phyloP scores from a whole-genome alignment of 2,113 vertebrate genomes.

The Laticauda laticaudata region DNA sequence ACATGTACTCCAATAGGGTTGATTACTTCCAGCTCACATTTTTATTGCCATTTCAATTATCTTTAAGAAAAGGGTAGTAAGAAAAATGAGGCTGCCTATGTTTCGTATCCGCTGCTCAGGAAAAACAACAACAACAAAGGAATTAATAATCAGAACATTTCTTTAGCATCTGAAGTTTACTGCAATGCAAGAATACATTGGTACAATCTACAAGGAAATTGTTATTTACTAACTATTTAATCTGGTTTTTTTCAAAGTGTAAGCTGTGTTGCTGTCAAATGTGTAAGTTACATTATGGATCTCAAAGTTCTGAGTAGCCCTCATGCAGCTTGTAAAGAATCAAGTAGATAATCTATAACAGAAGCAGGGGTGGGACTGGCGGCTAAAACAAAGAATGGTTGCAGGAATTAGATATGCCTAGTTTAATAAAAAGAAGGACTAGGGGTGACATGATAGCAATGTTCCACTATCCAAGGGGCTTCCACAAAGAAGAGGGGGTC shows the following conservation, averaged over 20 bases:
- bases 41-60: constrained; percentile 70
- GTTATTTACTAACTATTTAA: not conserved
- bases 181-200: constrained; percentile 42
- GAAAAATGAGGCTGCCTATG: constrained; percentile 33
- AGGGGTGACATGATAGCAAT: not conserved
- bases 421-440: not conserved
- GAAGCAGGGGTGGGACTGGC: not conserved
- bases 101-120: constrained; percentile 61
- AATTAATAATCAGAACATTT: constrained; percentile 57
- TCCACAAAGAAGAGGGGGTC: not conserved
- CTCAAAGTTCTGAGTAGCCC: not conserved
- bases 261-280: not conserved
- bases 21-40: constrained; percentile 66
- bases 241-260: not conserved
- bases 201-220: constrained; percentile 28
- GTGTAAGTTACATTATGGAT: not conserved
- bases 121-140: not conserved
- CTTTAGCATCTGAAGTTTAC: constrained; percentile 44
- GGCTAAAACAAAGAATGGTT: not conserved
- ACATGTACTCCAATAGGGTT: constrained; percentile 58
- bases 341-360: not conserved
- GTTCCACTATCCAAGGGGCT: not conserved
- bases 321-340: not conserved
- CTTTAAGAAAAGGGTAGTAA: constrained; percentile 50
- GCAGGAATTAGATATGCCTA: not conserved